phyloP scores from a whole-genome alignment of 2,888 invertebrate genomes.

The Watsonalla binaria region DNA sequence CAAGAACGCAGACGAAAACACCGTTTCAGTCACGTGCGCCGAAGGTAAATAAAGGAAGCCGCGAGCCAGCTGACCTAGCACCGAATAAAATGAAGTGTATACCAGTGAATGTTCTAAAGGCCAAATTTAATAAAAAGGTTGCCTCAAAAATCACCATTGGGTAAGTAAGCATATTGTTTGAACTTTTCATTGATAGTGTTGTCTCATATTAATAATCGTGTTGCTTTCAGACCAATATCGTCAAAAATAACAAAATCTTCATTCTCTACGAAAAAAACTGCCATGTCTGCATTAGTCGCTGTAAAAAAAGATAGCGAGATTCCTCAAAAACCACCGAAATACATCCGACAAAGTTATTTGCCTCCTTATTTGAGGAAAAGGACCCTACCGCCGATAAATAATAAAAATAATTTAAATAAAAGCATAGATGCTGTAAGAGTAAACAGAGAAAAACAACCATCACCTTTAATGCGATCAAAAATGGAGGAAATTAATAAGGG shows the following conservation, averaged over 20 bases:
- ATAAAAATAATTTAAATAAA: conserved; percentile 22
- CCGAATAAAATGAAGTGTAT: conserved; percentile 10
- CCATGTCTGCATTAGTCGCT: conserved; percentile 10
- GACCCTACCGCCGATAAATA: conserved; percentile 5
- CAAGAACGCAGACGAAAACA: conserved; percentile 3
- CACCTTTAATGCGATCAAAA: conserved; percentile 20
- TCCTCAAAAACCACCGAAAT: conserved; percentile 8
- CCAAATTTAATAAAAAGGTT: conserved; percentile 29
- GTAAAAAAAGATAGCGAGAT: conserved; percentile 24
- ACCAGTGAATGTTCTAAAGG: conserved; percentile 8
- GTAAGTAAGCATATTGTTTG: conserved; percentile 24
- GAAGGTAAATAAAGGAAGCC: conserved; percentile 11
- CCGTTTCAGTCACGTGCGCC: conserved; percentile 5
- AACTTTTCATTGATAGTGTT: not conserved
- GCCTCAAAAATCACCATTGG: conserved; percentile 37
- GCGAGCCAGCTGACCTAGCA: conserved; percentile 4
- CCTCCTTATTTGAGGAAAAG: conserved; percentile 37
- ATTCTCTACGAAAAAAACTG: conserved; percentile 22
- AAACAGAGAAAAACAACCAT: conserved; percentile 15
- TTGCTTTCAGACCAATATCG: conserved; percentile 31
- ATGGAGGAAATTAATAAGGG: conserved; percentile 35
- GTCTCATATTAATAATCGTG: not conserved
- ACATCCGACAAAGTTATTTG: conserved; percentile 29
- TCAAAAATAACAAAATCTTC: conserved; percentile 34
- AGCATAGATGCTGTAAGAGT: conserved; percentile 22